phyloP scores from a whole-genome alignment of 2,797 vertebrate species.

The Galagoides demidoff region DNA sequence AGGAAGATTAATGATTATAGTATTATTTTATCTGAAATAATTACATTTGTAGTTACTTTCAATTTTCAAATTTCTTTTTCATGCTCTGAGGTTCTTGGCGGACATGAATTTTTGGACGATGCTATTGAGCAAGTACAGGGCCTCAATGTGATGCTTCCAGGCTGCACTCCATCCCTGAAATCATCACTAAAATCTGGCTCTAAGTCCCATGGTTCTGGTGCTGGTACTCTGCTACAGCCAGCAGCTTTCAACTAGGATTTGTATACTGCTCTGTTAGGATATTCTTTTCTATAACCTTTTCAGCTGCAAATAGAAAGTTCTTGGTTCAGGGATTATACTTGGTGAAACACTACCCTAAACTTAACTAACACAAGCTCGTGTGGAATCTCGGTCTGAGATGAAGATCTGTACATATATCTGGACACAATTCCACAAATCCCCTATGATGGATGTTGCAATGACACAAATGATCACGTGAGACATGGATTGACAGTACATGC shows the following conservation, averaged over 20 bases:
- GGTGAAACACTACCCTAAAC: not conserved
- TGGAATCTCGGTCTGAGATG: not conserved
- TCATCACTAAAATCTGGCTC: not conserved
- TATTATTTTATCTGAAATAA: not conserved
- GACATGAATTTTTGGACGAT: not conserved
- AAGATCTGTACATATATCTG: not conserved
- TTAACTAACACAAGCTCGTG: not conserved
- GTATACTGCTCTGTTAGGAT: not conserved
- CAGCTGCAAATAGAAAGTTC: not conserved
- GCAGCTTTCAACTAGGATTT: not conserved
- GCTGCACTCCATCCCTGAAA: not conserved
- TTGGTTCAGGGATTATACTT: not conserved
- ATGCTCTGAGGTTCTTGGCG: not conserved
- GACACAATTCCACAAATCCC: not conserved
- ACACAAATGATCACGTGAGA: too few relatives aligned
- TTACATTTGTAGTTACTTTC: not conserved
- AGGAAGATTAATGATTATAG: not conserved
- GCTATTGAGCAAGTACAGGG: not conserved
- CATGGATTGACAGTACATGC: too few relatives aligned
- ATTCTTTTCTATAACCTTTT: not conserved
- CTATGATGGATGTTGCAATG: accelerated
- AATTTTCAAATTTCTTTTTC: not conserved
- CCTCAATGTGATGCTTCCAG: not conserved
- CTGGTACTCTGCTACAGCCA: accelerated
- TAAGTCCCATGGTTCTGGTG: too few relatives aligned